Percentiles rank a stretch among this genome's conserved stretches.
Conservation (phyloP, 92 coral and sea anemone species). For the Heliopora coerulea region DNA sequence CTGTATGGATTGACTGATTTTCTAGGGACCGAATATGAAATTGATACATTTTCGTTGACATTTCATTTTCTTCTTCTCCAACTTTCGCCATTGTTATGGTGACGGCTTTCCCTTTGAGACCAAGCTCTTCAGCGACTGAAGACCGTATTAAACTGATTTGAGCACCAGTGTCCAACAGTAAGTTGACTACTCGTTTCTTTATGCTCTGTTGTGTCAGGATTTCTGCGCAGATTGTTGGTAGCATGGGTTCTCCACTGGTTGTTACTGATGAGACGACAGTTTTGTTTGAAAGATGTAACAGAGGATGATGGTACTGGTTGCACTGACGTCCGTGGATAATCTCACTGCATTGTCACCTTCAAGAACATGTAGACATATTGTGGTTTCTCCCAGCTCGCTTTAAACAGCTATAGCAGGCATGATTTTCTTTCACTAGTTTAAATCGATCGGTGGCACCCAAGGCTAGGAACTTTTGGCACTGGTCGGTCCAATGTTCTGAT, state of each 20-base stretch:
- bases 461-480: slow-evolving; percentile 48
- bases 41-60: slow-evolving; percentile 50
- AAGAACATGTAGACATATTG: slow-evolving; percentile 41
- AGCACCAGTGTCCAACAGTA: slow-evolving; percentile 59
- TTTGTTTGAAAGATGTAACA: slow-evolving; percentile 39
- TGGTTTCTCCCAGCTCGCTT: slow-evolving; percentile 53
- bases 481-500: slow-evolving; percentile 60
- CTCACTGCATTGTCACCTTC: slow-evolving; percentile 49
- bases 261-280: slow-evolving; percentile 46
- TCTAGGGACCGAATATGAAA: slow-evolving; percentile 51
- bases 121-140: slow-evolving; percentile 48
- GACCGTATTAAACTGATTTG: slow-evolving; percentile 53
- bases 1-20: slow-evolving; percentile 32
- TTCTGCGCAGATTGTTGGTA: slow-evolving; percentile 49
- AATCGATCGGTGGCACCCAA: slow-evolving; percentile 49
- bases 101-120: slow-evolving; percentile 50
- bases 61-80: slow-evolving; percentile 55
- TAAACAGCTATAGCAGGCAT: slow-evolving; percentile 54
- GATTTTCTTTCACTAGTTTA: slow-evolving; percentile 51
- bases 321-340: slow-evolving; percentile 52
- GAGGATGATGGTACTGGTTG: slow-evolving; percentile 49
- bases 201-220: slow-evolving; percentile 47
- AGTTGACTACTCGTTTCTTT: slow-evolving; percentile 49
- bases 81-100: slow-evolving; percentile 46
- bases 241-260: slow-evolving; percentile 40